Percentiles rank a stretch among this genome's conserved stretches.
phyloP scores from a whole-genome alignment of 2,113 vertebrate species.

The Nerophis ophidion region DNA sequence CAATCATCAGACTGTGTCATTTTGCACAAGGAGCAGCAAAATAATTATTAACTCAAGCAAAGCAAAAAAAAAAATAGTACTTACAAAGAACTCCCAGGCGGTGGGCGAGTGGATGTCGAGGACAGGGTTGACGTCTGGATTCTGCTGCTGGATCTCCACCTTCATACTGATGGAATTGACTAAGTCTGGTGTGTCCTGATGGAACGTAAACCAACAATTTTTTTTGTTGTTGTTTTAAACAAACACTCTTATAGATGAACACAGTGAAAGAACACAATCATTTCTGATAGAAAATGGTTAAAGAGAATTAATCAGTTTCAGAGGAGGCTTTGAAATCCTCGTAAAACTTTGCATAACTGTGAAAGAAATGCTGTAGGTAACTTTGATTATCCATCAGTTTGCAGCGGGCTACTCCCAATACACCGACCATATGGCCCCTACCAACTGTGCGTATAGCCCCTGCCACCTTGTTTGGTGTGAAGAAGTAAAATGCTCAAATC shows the following conservation, averaged over 20 bases:
- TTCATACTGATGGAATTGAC: slow-evolving; percentile 79
- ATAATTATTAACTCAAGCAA: not conserved
- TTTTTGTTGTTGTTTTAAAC: not conserved
- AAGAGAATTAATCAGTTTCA: no score
- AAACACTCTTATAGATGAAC: not conserved
- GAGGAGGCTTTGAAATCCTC: no score
- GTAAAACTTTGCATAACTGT: no score
- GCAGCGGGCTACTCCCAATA: no score
- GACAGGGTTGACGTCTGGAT: slow-evolving; percentile 74
- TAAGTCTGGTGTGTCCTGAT: slow-evolving; percentile 80
- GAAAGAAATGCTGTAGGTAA: no score
- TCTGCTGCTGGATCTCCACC: slow-evolving; percentile 75
- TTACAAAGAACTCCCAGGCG: slow-evolving; percentile 81
- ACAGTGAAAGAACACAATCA: not conserved
- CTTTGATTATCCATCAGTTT: no score
- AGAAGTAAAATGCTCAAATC: no score
- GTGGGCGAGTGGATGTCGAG: slow-evolving; percentile 74
- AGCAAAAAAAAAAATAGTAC: slow-evolving; percentile 36
- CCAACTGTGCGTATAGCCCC: no score
- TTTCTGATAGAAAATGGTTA: no score
- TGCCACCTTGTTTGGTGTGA: no score
- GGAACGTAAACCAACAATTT: not conserved
- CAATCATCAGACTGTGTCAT: slow-evolving; percentile 38
- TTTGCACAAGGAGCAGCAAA: slow-evolving; percentile 16
- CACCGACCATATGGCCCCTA: no score